Evolutionary conservation across 2,797 vertebrate species (phyloP).

Genomic region (Cossypha caffra): DNA sequence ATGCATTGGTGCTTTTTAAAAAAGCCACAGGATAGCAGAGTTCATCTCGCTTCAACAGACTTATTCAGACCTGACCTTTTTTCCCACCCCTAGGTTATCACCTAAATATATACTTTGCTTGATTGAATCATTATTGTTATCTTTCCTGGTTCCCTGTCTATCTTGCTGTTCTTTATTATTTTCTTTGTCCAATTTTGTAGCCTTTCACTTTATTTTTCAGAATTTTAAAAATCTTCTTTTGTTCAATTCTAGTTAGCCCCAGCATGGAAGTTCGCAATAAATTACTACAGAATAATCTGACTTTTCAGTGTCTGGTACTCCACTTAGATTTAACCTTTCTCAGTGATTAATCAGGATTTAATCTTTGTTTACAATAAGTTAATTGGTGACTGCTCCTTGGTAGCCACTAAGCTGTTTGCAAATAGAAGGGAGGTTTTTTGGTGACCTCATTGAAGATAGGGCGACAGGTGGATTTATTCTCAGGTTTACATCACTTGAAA

Average conservation of each 20-base stretch:
- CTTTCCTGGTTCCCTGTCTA: not conserved
- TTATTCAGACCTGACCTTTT: not conserved
- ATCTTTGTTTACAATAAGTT: slow-evolving; percentile 53
- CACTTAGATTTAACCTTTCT: slow-evolving; percentile 17
- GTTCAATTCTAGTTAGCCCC: slow-evolving; percentile 13
- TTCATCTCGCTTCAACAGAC: not conserved
- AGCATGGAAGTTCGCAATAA: not conserved
- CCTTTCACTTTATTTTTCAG: slow-evolving; percentile 8
- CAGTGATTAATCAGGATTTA: slow-evolving; percentile 62
- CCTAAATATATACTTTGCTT: not conserved
- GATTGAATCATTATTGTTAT: not conserved
- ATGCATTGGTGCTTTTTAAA: not conserved
- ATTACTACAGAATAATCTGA: not conserved
- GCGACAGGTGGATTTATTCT: slow-evolving; percentile 77
- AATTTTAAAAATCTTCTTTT: not conserved
- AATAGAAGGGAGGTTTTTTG: slow-evolving; percentile 69
- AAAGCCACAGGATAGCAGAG: not conserved
- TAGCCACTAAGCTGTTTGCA: slow-evolving; percentile 76
- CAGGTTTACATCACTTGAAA: slow-evolving; percentile 67
- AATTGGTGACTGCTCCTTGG: slow-evolving; percentile 60
- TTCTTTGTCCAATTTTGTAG: not conserved
- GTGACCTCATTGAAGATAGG: slow-evolving; percentile 65
- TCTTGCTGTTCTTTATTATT: not conserved
- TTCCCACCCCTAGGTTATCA: not conserved
- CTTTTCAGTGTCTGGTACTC: not conserved